Base-by-base conservation (phyloP, 2,113 vertebrate genomes). In the Loxodonta africana region DNA sequence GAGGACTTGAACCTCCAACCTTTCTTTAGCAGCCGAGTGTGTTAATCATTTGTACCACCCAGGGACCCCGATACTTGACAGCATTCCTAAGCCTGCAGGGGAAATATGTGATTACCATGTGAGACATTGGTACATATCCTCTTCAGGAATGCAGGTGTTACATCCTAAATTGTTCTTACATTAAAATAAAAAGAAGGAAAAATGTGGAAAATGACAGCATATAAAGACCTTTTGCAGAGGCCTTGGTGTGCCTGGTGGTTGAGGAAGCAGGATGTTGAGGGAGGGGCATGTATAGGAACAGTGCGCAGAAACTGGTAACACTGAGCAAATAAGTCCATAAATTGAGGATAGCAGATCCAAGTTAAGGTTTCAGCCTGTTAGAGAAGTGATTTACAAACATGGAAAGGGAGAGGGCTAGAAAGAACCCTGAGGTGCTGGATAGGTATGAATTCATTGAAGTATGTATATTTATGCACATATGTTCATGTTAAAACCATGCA, bases 171-270 rank as follows among this genome's bases (percentile, higher is more conserved):
- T 41, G 26, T 1, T 91, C 73, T 85, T 65, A 51, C 33, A 25
- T 86, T 51, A 51, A 30, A 93, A 23, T 21, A n/a, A 81, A 95
- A 90, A 37, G 62, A 53, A 86, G 87, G 46, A 57, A 57, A 89
- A 51, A 62, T 2, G 20, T 57, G 17, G n/a, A 25, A 23, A 44
- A 44, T 63, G 23, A 69, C 0, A 41, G 18, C 53, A 26, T 8
- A 65, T 18, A 48, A 95, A 62, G 62, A 62, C 28, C 51, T 46
- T 81, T 83, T 84, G 48, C 80, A 83, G 21, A 41, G 28, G 7
- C 37, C n/a, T 28, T 41, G 76, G 30, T 28, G 5, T n/a, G 37
- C 26, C 48, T 83, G 88, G 20, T 26, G 2, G 94, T 80, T 84
- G 78, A 82, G 71, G 57, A 44, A 60, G 57, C n/a, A 4, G 18